Conservation (phyloP, 2,797 vertebrate species). For the Micropoecilia bifurca region DNA sequence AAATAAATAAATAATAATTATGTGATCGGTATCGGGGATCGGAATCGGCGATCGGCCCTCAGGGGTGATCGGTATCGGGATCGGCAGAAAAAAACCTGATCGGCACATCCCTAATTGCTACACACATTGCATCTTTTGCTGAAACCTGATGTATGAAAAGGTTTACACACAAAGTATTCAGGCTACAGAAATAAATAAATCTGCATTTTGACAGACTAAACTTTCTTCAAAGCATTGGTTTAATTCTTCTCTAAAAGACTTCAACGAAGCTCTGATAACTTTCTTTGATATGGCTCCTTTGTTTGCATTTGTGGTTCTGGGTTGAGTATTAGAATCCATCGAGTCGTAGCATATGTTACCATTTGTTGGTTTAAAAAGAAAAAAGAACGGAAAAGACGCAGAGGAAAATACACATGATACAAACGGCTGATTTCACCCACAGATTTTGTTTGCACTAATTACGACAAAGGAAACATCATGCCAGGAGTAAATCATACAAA, state of each 20-base stretch:
- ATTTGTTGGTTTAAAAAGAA: constrained; percentile 25
- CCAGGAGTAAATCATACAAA: constrained; percentile 32
- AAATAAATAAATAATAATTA: no score
- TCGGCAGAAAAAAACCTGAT: no score
- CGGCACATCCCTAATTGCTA: no score
- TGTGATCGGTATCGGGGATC: no score
- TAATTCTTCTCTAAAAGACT: background rate
- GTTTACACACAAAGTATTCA: background rate
- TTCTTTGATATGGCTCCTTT: constrained; percentile 12
- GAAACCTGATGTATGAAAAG: background rate
- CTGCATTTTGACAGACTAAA: background rate
- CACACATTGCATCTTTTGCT: background rate
- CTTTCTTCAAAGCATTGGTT: background rate
- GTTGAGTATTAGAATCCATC: constrained; percentile 8
- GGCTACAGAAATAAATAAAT: background rate
- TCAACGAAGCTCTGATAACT: background rate
- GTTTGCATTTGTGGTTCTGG: constrained; percentile 17
- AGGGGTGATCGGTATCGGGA: no score
- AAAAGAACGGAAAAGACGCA: constrained; percentile 34
- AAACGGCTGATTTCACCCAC: constrained; percentile 54
- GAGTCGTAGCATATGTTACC: constrained; percentile 24
- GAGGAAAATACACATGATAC: constrained; percentile 39
- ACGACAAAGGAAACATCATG: constrained; percentile 29
- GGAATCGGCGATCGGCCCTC: no score
- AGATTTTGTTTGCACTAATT: constrained; percentile 50